Evolutionary conservation across 1,140 invertebrate species (phyloP).

Genomic region (Drosophila saltans): DNA sequence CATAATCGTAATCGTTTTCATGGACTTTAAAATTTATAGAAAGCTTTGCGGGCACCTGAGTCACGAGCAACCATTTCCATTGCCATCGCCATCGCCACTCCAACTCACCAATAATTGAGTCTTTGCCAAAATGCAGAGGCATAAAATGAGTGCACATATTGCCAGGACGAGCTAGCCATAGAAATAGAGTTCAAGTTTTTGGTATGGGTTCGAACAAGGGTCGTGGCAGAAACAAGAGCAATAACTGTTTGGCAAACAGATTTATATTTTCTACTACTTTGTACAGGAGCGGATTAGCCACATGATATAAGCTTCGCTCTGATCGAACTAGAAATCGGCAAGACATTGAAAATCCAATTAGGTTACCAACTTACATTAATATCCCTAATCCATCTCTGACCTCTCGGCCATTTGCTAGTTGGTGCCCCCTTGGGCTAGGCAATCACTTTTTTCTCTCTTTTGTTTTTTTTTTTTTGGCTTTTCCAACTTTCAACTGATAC

Average conservation of each 20-base stretch:
- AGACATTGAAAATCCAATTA: not conserved
- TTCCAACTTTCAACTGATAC: slow-evolving; percentile 62
- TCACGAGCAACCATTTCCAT: slow-evolving; percentile 22
- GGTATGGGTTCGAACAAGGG: slow-evolving; percentile 17
- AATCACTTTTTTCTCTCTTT: not conserved
- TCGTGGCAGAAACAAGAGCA: slow-evolving; percentile 68
- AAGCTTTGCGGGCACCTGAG: slow-evolving; percentile 74
- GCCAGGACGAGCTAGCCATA: slow-evolving; percentile 32
- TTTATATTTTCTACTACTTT: slow-evolving; percentile 62
- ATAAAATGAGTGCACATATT: slow-evolving; percentile 74
- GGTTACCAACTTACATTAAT: not conserved
- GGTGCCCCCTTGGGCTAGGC: not conserved
- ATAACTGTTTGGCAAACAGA: slow-evolving; percentile 81
- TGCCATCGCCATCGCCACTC: slow-evolving; percentile 42
- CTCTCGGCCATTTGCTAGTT: slow-evolving; percentile 6
- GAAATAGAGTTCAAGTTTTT: slow-evolving; percentile 15
- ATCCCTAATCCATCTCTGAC: slow-evolving; percentile 13
- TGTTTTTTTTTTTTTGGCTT: slow-evolving; percentile 38
- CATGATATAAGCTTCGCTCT: not conserved
- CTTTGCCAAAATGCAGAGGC: slow-evolving; percentile 69
- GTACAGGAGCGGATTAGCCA: slow-evolving; percentile 41
- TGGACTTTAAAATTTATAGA: slow-evolving; percentile 71
- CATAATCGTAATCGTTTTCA: slow-evolving; percentile 78
- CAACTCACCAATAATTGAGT: slow-evolving; percentile 72
- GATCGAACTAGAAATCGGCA: not conserved